Base-by-base conservation (phyloP, 2,113 vertebrate genomes). In the Scomber scombrus region DNA sequence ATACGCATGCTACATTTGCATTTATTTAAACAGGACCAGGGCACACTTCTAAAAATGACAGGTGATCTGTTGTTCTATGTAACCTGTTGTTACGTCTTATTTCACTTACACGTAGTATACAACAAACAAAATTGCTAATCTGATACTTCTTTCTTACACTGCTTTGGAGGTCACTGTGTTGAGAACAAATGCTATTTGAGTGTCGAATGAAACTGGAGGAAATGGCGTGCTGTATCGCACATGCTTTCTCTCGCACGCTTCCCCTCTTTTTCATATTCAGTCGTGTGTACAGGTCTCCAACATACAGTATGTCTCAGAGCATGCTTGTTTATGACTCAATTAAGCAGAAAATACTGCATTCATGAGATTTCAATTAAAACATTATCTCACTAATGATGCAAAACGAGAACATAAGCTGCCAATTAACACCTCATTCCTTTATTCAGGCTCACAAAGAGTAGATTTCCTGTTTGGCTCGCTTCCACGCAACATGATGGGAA, bases 331-430 rank as follows among this genome's bases (percentile, higher is more conserved):
- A 58, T 70, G 56, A 87, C 85, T 86, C 77, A 77, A 70, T 92
- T 85, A 87, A 85, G 5, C 76, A 62, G 61, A 29, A 83, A 88
- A 86, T 69, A 67, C 68, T 0, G 8, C 64, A 80, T 85, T 91
- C 73, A 67, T 81, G 76, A 82, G 57, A 80, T 92, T 89, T 89
- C 82, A 88, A 88, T 90, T 88, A 82, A 80, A 89, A 77, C 82
- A 86, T 83, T 85, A 85, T 88, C 69, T 63, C 26, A 56, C 63
- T 92, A 90, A 93, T 91, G 88, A 92, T 81, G 79, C 83, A 85
- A 83, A 84, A 67, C 23, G 9, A 85, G 85, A 92, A 88, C 80
- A 88, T 91, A 91, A 91, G 89, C 88, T 84, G 73, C 71, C 75
- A 91, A 91, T 92, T 92, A 89, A 66, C 71, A 72, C 66, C 13